Conservation (phyloP, 2,113 vertebrate species). For the Corythornis vintsioides region DNA sequence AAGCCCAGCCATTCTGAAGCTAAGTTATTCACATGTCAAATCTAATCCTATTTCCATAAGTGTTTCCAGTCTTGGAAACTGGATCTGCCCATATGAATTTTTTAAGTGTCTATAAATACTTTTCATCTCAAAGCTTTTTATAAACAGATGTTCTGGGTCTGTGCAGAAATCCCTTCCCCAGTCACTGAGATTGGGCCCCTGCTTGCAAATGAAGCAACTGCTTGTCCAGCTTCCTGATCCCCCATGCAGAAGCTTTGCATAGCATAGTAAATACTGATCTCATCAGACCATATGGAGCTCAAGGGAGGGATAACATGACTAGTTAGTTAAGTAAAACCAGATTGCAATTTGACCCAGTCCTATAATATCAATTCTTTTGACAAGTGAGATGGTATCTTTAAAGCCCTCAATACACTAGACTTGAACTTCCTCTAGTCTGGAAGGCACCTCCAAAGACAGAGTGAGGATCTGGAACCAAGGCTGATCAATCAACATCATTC, state of each 20-base stretch:
- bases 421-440: not conserved
- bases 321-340: not conserved
- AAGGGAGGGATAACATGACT: not conserved
- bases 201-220: accelerated
- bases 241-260: not conserved
- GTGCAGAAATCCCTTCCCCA: not conserved
- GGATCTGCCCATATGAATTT: not conserved
- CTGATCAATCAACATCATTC: not conserved
- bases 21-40: not conserved
- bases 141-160: not conserved
- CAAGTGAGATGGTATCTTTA: not conserved
- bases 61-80: not conserved
- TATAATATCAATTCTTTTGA: not conserved
- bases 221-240: not conserved
- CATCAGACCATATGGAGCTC: not conserved
- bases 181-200: not conserved
- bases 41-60: not conserved
- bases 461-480: not conserved
- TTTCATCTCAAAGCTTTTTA: not conserved
- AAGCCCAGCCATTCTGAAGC: not conserved
- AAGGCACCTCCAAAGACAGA: not conserved
- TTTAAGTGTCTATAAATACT: not conserved
- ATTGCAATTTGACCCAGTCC: not conserved
- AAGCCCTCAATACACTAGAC: not conserved
- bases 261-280: not conserved